Evolutionary conservation across 2,888 invertebrate species (phyloP), one percentile per base, ranked within the genome.

Genomic region (Xylota sylvarum): DNA sequence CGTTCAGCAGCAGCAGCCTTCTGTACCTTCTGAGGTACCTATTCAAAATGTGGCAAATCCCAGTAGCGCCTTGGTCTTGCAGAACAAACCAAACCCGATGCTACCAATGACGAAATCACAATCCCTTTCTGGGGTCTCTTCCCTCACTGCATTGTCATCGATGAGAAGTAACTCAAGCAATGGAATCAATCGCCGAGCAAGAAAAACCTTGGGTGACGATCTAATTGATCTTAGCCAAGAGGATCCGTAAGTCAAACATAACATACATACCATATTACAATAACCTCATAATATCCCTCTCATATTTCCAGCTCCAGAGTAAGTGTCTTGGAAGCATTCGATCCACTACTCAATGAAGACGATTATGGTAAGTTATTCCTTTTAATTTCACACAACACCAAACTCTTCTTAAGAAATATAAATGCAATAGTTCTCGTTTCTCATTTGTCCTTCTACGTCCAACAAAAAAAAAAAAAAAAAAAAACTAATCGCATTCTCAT

Each of bases 281-380:
- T 40, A 37, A 14, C 3, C 32, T 7, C 17, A n/a, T n/a, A 32
- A n/a, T 70, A 64, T 17, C n/a, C 1, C 65, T 32, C 70, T 10
- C 48, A 76, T 72, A 14, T 14, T 89, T 91, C 3, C 76, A 93
- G 93, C 67, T 91, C 92, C 1, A 91, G 92, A 55, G 92, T 93
- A n/a, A 93, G 92, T 73, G 92, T 97, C 90, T 93, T 97, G 90
- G 97, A 97, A 92, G 97, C 97, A 86, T 97, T 97, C 92, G 97
- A 97, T 94, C 97, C 97, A 60, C 94, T 97, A 91, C 93, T 96
- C 58, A 93, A 93, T 90, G 93, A 94, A 90, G 95, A 95, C 74
- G 87, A 89, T 86, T 83, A 85, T 70, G 89, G 90, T 89, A 84
- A 89, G 89, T 74, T 64, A 2, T 32, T 37, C 2, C 5, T 27